These are phyloP conservation scores for Cuniculus paca DNA, from an alignment of 2,797 vertebrate genomes.

Conservation along the genomic window DNA sequence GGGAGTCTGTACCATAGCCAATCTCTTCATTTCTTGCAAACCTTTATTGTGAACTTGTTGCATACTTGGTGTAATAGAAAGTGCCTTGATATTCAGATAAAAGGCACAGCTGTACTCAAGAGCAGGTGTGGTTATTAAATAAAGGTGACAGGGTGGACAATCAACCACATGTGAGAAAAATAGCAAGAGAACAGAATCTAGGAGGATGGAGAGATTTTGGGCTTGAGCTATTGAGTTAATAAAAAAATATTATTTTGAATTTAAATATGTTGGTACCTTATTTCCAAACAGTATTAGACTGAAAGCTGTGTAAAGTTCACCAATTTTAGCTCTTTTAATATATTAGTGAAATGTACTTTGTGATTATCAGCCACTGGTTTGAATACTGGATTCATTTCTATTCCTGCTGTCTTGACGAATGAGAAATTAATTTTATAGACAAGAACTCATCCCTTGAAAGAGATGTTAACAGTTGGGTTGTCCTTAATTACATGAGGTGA, in stretches of 20 bases:
- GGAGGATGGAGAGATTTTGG: neutral
- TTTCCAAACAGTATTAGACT: neutral
- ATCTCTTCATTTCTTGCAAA: neutral
- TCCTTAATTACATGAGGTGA: neutral
- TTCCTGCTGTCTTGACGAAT: neutral
- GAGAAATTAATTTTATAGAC: neutral
- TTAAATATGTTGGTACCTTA: neutral
- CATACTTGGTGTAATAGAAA: neutral
- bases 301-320: neutral
- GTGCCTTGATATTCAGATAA: neutral
- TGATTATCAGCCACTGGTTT: neutral
- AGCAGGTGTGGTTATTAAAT: neutral
- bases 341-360: neutral
- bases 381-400: conserved; percentile 23
- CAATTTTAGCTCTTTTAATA: neutral
- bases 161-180: neutral
- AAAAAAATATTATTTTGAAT: neutral
- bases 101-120: neutral
- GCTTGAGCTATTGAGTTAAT: neutral
- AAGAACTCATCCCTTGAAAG: neutral
- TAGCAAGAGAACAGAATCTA: neutral
- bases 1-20: neutral
- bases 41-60: neutral
- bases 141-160: neutral
- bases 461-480: neutral